These are phyloP conservation scores for Mayetiola destructor DNA, from an alignment of 2,888 invertebrate genomes.

Conservation along the genomic window DNA sequence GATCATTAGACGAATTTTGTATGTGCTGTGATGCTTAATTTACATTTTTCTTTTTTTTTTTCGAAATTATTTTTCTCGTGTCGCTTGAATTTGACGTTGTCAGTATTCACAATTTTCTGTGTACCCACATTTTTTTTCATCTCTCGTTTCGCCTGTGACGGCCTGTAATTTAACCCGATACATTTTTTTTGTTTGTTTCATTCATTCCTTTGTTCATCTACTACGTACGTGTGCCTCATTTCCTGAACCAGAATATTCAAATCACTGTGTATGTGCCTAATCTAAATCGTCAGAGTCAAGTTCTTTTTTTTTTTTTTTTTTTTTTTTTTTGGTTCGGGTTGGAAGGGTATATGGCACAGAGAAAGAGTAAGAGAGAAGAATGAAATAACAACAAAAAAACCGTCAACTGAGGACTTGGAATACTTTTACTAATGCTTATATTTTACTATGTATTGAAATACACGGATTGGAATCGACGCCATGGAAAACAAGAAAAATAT, in stretches of 20 bases:
- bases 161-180: constrained; percentile 7
- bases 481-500: too few relatives aligned
- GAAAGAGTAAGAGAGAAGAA: neutral
- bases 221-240: neutral
- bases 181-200: neutral
- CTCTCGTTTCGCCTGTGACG: neutral
- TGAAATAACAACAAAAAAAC: too few relatives aligned
- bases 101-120: neutral
- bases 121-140: constrained; percentile 7
- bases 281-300: neutral
- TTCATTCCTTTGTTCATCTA: neutral
- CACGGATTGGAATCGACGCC: too few relatives aligned
- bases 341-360: neutral
- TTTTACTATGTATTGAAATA: too few relatives aligned
- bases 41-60: constrained; percentile 1
- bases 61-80: neutral
- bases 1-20: too few relatives aligned
- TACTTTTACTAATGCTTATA: too few relatives aligned
- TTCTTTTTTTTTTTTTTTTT: too few relatives aligned
- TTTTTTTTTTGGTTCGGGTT: too few relatives aligned
- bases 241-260: neutral
- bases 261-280: constrained; percentile 10
- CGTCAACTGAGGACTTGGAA: too few relatives aligned
- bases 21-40: neutral
- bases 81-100: neutral